Evolutionary conservation across 2,888 invertebrate genomes (phyloP), one percentile per base, ranked within the genome.

Genomic region (Drosophila rellima): DNA sequence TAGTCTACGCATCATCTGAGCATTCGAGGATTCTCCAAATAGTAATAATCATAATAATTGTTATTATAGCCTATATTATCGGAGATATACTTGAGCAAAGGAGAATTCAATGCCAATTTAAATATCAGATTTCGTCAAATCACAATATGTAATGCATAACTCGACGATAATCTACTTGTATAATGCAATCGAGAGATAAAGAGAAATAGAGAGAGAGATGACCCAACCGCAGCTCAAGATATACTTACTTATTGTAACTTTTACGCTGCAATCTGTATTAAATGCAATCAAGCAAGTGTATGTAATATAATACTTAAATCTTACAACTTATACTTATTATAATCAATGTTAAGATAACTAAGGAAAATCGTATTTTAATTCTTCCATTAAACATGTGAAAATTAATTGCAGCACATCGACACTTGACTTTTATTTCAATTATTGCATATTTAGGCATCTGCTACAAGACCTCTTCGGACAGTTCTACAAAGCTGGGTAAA

Each of bases 321-420:
- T 45, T 44, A 64, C 39, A 55, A 73, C 50, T 56, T 69, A 74
- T 69, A 68, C 59, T 59, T 72, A 70, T 74, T 65, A 69, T 68
- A 54, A 63, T 68, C 51, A 59, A 69, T 75, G 50, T 74, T 71
- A 78, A 82, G 73, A 69, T 18, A 64, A 56, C 47, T 66, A 62
- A 69, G 64, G 62, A 70, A 59, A 65, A 45, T 52, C 59, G 64
- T 60, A 74, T 80, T 68, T 75, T 84, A 82, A 87, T 88, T 88
- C 83, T 89, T 85, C 80, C 88, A 84, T 82, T 74, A 86, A 82
- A 76, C 54, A 66, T 60, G 71, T 60, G 63, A 83, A 70, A 45
- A 62, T 26, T 57, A 67, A 65, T 42, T 50, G 33, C 15, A 57
- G 51, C 10, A 59, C 26, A 31, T 56, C 33, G 47, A 61, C 20